Base-by-base conservation (phyloP, 2,797 vertebrate genomes). In the Alectoris magna region DNA sequence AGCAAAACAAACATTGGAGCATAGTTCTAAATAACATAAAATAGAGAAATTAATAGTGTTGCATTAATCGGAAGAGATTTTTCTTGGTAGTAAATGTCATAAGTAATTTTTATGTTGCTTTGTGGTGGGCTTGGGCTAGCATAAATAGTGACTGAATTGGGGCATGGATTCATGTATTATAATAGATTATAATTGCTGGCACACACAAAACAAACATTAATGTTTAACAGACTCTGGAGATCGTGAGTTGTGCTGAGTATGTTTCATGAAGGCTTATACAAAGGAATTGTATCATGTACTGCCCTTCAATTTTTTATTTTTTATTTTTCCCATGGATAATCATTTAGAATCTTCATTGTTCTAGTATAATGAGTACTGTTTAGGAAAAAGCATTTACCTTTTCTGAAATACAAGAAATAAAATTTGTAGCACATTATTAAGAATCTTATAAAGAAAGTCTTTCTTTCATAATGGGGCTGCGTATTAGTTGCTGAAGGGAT, bases 131-230 rank as follows among this genome's bases (percentile, higher is more conserved):
- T 74, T 96, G n/a, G 71, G 70, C 31, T 82, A 73, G 9, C 74
- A 96, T 94, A 87, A 97, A 90, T 91, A 93, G 56, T 89, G 95
- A 94, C 60, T 70, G 94, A 97, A 94, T 2, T 88, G 39, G 41
- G 58, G 24, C 84, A 68, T 17, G 46, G 23, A 84, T 90, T 90
- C 74, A 91, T 94, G 88, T 89, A 89, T 96, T 94, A 85, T 49
- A 74, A 74, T 66, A 43, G 72, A 88, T 87, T 88, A 75, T 87
- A 95, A 95, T 87, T 91, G 24, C 49, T 91, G 82, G 71, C 48
- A 82, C 17, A 79, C 41, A 87, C 0, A 14, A 89, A 92, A 46
- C 18, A 34, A 31, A 78, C 46, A 81, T 80, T 93, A 92, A 85
- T 68, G 85, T 94, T 94, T 91, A 93, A 71, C 85, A 76, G 51